Base-by-base conservation (phyloP, 2,113 vertebrate species). In the Campylomormyrus numenius region DNA sequence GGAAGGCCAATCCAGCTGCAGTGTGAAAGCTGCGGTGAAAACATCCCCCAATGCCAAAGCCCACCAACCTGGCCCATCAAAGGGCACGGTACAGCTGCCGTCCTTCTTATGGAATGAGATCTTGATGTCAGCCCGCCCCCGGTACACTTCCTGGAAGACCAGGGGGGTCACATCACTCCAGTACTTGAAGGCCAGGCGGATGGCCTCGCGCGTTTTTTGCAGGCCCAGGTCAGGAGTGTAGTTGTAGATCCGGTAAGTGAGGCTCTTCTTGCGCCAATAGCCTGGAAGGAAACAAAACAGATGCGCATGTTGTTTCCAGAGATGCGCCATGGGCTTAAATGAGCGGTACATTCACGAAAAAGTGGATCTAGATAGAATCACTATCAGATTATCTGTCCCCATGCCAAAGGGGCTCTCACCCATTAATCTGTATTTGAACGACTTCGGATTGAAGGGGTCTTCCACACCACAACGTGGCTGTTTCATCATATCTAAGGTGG, bases 201-300 rank as follows among this genome's bases (percentile, higher is more conserved):
- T 92, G 56, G 97, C 96, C 45, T 52, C 13, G 5, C 94, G 93
- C 1, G 96, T 96, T 87, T 92, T 93, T 35, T 77, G 45, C 31
- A 35, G 0, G 13, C 94, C 92, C 89, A 98, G 88, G 70, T 95
- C 95, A 3, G 95, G 95, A 0, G 96, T 94, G 90, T 96, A 93
- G 80, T 96, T 97, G 88, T 95, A 92, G 91, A 98, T 94, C 74
- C 95, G 95, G 85, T 97, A 98, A 0, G 96, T 97, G 92, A 98
- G 92, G 91, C 92, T 93, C 92, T 94, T 97, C 93, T 96, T 97
- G 42, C 93, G 95, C 97, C 97, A 98, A 31, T 93, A 91, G 89
- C 97, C 97, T 97, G 92, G 89, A 42, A 62, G 49, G 53, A 24
- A 10, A 53, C 3, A 62, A n/a, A 9, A 24, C 62, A 48, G 2